Conservation (phyloP, 37 sponge, comb jelly and placozoan species). For the Amphimedon queenslandica region DNA sequence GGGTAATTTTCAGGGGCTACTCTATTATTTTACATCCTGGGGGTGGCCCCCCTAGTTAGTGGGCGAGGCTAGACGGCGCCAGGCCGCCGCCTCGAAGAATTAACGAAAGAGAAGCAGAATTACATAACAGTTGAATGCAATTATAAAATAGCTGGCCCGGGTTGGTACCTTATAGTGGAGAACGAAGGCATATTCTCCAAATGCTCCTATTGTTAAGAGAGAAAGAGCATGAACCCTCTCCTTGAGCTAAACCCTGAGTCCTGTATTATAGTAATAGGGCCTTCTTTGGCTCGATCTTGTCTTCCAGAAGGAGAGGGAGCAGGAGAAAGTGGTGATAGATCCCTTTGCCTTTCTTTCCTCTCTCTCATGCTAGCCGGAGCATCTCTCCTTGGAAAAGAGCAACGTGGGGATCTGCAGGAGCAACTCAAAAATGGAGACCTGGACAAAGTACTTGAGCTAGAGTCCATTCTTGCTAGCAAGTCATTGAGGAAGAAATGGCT, state of each 20-base stretch:
- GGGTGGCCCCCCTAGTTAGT: too few species aligned
- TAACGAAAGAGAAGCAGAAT: too few species aligned
- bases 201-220: too few species aligned
- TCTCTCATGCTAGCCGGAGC: not conserved
- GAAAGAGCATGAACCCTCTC: conserved; percentile 28
- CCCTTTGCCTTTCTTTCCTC: not conserved
- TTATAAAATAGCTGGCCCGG: too few species aligned
- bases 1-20: too few species aligned
- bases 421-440: not conserved
- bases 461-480: not conserved
- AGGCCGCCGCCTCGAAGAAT: too few species aligned
- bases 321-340: not conserved
- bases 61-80: too few species aligned
- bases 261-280: conserved; percentile 27
- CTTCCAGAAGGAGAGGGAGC: not conserved
- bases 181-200: too few species aligned
- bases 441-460: not conserved
- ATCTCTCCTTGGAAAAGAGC: not conserved
- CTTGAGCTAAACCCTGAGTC: conserved; percentile 30
- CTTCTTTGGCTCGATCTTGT: not conserved
- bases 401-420: conserved; percentile 2
- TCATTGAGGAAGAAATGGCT: not conserved
- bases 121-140: too few species aligned
- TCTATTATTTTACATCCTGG: too few species aligned
- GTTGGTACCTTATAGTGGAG: too few species aligned